Evolutionary conservation across 2,888 invertebrate genomes (phyloP).

Genomic region (Neoitamus cyanurus): DNA sequence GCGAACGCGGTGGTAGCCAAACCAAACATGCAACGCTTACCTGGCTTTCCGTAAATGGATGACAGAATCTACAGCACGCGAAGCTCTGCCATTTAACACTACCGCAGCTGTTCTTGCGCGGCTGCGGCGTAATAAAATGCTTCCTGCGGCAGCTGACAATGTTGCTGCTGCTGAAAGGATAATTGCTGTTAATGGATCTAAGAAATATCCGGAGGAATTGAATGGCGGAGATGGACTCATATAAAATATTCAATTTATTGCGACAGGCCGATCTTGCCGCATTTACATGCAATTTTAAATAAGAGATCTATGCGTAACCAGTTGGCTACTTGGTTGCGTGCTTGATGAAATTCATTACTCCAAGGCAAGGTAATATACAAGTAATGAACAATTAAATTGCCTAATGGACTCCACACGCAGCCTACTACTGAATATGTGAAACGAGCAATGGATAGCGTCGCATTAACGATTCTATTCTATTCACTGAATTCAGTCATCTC

Average conservation of each 20-base stretch:
- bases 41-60: conserved; percentile 24
- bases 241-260: background rate
- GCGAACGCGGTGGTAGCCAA: background rate
- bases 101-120: background rate
- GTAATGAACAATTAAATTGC: background rate
- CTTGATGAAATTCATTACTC: background rate
- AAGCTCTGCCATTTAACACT: conserved; percentile 24
- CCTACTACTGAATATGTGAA: background rate
- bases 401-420: background rate
- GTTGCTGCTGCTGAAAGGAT: conserved; percentile 22
- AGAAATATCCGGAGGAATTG: background rate
- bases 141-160: background rate
- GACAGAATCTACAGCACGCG: conserved; percentile 26
- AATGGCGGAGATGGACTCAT: background rate
- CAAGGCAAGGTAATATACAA: background rate
- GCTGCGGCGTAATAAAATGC: background rate
- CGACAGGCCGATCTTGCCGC: background rate
- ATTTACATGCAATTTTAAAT: background rate
- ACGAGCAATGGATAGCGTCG: background rate
- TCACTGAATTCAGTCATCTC: too few species aligned
- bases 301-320: background rate
- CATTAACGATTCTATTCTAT: background rate
- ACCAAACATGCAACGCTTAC: conserved; percentile 33
- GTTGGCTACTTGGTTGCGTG: background rate
- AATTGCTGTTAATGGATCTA: conserved; percentile 24